Conservation (phyloP, 1,140 invertebrate species). For the Sycobia sp. region DNA sequence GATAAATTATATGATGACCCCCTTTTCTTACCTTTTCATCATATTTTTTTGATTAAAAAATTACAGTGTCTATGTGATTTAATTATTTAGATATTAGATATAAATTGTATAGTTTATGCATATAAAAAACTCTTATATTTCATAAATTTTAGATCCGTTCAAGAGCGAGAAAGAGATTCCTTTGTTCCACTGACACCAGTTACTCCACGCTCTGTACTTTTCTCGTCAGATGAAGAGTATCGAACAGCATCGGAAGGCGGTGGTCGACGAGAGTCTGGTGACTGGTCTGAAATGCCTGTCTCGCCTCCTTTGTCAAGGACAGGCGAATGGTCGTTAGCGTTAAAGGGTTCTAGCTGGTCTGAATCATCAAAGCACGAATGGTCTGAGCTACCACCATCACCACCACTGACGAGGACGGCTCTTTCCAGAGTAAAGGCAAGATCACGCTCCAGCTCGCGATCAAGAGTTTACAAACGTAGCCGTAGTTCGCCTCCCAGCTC, state of each 20-base stretch:
- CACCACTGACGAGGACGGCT: slow-evolving; percentile 72
- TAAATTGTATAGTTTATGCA: no score
- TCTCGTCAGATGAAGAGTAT: slow-evolving; percentile 85
- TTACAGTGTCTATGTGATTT: no score
- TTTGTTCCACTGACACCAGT: slow-evolving; percentile 68
- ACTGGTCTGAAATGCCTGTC: slow-evolving; percentile 55
- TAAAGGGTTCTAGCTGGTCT: slow-evolving; percentile 32
- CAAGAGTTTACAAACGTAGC: slow-evolving; percentile 66
- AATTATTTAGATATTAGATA: no score
- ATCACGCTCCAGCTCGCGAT: slow-evolving; percentile 65
- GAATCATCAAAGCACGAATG: slow-evolving; percentile 50
- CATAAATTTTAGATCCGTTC: slow-evolving; percentile 43
- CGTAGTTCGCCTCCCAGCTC: slow-evolving; percentile 70
- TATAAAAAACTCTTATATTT: no score
- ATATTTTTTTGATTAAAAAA: no score
- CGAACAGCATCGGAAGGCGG: slow-evolving; percentile 79
- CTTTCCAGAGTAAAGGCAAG: slow-evolving; percentile 79
- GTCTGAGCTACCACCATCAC: slow-evolving; percentile 73
- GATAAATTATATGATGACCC: no score
- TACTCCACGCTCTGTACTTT: slow-evolving; percentile 69
- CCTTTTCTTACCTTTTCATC: no score
- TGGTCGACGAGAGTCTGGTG: slow-evolving; percentile 55
- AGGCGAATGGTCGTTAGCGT: slow-evolving; percentile 51
- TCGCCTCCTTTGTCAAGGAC: slow-evolving; percentile 54
- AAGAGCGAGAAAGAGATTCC: slow-evolving; percentile 51